Conservation (phyloP, 2,888 invertebrate species). For the Latrodectus hesperus region DNA sequence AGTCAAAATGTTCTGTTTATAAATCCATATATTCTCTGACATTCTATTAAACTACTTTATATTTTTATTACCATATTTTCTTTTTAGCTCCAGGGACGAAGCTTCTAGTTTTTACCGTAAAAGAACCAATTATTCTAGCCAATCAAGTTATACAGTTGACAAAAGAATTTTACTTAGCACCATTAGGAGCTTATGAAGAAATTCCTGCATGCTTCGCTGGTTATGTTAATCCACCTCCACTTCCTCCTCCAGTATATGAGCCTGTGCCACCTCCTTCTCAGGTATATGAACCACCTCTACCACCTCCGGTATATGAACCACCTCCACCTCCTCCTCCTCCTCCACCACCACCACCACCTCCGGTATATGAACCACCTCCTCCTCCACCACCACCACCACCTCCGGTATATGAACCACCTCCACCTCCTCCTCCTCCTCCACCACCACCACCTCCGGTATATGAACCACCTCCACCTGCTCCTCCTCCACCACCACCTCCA, state of each 20-base stretch:
- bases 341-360: not conserved
- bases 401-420: not conserved
- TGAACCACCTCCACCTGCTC: not conserved
- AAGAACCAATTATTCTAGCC: not conserved
- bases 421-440: not conserved
- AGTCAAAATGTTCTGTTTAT: too few species aligned
- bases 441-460: not conserved
- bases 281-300: not conserved
- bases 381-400: not conserved
- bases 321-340: conserved; percentile 12
- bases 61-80: not conserved
- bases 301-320: not conserved
- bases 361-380: not conserved
- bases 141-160: not conserved
- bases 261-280: not conserved
- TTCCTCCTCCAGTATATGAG: not conserved
- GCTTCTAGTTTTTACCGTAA: not conserved
- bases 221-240: not conserved
- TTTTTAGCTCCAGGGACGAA: not conserved
- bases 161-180: not conserved
- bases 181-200: not conserved
- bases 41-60: too few species aligned
- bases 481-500: not conserved
- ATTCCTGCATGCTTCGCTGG: conserved; percentile 23
- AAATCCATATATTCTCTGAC: too few species aligned